Conservation (phyloP, 2,797 vertebrate genomes). For the Etheostoma perlongum region DNA sequence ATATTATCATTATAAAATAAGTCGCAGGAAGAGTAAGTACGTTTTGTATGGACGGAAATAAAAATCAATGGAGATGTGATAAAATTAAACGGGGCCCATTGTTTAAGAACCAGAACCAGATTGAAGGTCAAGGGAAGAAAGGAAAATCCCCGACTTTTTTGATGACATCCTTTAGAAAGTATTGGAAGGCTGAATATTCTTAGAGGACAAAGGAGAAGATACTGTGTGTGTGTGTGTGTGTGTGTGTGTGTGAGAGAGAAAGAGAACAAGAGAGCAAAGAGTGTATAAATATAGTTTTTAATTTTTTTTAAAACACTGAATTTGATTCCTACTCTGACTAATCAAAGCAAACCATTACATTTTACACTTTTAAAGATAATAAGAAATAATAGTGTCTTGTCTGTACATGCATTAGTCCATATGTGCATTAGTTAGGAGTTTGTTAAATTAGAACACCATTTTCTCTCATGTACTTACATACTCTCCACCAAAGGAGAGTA, state of each 20-base stretch:
- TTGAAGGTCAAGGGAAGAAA: slow-evolving; percentile 73
- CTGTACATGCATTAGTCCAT: slow-evolving; percentile 79
- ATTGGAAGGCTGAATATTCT: slow-evolving; percentile 62
- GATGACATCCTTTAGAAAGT: slow-evolving; percentile 70
- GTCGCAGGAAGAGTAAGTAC: slow-evolving; percentile 49
- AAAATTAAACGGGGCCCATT: slow-evolving; percentile 72
- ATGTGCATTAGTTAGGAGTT: slow-evolving; percentile 74
- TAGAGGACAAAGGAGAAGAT: slow-evolving; percentile 72
- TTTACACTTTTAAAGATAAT: slow-evolving; percentile 85
- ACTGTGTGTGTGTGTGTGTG: slow-evolving; percentile 28
- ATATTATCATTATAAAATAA: slow-evolving; percentile 55
- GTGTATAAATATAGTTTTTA: slow-evolving; percentile 72
- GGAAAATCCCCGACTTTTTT: slow-evolving; percentile 72
- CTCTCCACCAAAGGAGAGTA: slow-evolving; percentile 70
- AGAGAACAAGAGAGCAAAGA: not conserved
- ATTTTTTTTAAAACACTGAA: slow-evolving; percentile 67
- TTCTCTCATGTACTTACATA: slow-evolving; percentile 77
- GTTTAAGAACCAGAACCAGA: slow-evolving; percentile 72
- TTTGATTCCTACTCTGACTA: slow-evolving; percentile 80
- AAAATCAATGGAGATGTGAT: slow-evolving; percentile 74
- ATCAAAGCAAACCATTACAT: slow-evolving; percentile 84
- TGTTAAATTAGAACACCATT: slow-evolving; percentile 79
- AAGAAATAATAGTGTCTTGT: slow-evolving; percentile 84
- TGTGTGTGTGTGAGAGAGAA: slow-evolving; percentile 13
- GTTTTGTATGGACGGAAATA: slow-evolving; percentile 56